phyloP scores from a whole-genome alignment of 2,797 vertebrate species.

The Gobio occitaniae region DNA sequence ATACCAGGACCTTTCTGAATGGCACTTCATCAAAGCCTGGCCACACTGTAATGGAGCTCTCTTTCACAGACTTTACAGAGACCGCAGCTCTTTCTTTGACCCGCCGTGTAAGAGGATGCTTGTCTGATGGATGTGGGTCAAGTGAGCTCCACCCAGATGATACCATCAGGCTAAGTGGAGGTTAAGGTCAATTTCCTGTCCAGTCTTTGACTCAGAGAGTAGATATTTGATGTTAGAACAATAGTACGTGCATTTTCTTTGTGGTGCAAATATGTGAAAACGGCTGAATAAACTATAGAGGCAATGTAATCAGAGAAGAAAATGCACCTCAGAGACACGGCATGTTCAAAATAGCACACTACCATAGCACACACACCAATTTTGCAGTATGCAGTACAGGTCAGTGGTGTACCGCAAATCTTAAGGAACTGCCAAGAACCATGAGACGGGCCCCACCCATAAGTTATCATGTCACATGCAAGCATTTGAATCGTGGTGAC shows the following conservation, averaged over 20 bases:
- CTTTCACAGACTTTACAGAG: slow-evolving; percentile 26
- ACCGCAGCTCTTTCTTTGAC: slow-evolving; percentile 44
- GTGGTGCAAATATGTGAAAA: slow-evolving; percentile 58
- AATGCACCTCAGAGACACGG: neutral
- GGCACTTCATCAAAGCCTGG: slow-evolving; percentile 40
- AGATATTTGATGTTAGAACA: neutral
- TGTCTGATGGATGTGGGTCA: slow-evolving; percentile 73
- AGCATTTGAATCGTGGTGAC: neutral
- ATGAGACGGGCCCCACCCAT: neutral
- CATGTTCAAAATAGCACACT: neutral
- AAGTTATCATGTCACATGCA: neutral
- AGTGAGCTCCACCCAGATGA: slow-evolving; percentile 66
- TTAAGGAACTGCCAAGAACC: neutral
- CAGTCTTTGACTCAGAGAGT: slow-evolving; percentile 13
- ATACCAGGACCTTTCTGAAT: slow-evolving; percentile 36
- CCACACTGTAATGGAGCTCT: slow-evolving; percentile 22
- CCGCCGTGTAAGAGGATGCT: slow-evolving; percentile 65
- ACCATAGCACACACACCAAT: neutral
- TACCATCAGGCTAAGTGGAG: slow-evolving; percentile 69
- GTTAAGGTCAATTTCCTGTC: slow-evolving; percentile 62
- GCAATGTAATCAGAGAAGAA: slow-evolving; percentile 3
- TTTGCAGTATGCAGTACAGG: neutral
- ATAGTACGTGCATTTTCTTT: slow-evolving; percentile 62
- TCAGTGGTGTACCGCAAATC: neutral
- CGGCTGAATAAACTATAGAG: neutral